These are phyloP conservation scores for Knipowitschia caucasica DNA, from an alignment of 2,797 vertebrate species.

Conservation along the genomic window DNA sequence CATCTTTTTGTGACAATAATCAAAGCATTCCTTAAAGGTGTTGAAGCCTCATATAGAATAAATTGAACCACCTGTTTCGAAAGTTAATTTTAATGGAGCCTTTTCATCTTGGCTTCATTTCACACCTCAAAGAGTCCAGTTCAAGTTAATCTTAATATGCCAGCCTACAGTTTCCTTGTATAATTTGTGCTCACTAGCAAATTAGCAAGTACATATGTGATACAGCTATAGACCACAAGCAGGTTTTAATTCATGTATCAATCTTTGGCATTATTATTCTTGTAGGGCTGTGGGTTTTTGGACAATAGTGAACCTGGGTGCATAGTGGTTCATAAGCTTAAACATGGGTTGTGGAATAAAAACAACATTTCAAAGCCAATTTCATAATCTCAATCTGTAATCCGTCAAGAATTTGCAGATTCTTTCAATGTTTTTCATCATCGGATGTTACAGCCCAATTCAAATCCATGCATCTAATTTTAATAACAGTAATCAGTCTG, in stretches of 20 bases:
- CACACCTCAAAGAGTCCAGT: constrained; percentile 55
- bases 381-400: no score
- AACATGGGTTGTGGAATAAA: no score
- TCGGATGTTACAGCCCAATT: no score
- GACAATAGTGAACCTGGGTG: neutral
- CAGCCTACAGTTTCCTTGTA: constrained; percentile 25
- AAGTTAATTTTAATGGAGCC: constrained; percentile 45
- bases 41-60: constrained; percentile 28
- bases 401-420: no score
- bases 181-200: constrained; percentile 19
- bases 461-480: no score
- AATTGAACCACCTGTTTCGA: constrained; percentile 49
- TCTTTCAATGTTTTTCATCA: no score
- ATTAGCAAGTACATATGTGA: constrained; percentile 4
- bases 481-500: no score
- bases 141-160: constrained; percentile 47
- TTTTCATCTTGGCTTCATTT: constrained; percentile 57
- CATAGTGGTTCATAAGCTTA: no score
- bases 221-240: neutral
- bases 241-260: constrained; percentile 7
- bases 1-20: constrained; percentile 28
- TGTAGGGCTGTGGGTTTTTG: neutral
- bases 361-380: no score
- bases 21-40: constrained; percentile 29
- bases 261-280: neutral